Evolutionary conservation across 2,888 invertebrate genomes (phyloP), one percentile per base, ranked within the genome.

Genomic region (Hirudinaria manillensis): DNA sequence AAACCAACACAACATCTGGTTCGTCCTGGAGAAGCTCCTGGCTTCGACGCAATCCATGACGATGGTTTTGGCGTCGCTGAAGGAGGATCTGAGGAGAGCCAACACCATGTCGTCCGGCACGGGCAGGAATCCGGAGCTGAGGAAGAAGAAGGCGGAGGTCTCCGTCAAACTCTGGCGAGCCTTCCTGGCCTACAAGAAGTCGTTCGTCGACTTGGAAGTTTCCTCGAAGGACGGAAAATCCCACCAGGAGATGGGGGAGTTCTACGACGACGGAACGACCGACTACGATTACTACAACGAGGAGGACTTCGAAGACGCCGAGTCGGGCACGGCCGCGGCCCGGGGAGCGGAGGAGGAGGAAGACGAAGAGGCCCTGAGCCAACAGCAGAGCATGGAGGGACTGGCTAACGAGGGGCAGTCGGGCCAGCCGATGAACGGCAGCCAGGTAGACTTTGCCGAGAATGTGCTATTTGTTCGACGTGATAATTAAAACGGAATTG

Each of bases 161-260:
- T 71, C 75, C 1, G 77, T 56, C 36, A 78, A 78, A 51, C 74
- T 78, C 45, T 76, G 76, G 76, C 27, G 78, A 36, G 76, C 77
- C 3, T 76, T 77, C 55, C 45, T 77, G 13, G 75, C 78, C 3
- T 78, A 77, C 61, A 78, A 78, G 71, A 78, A 77, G 76, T 74
- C 75, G 53, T 78, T 78, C 38, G 56, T 61, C 7, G 78, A 78
- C 38, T 76, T 78, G 38, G 76, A 76, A 32, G 38, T 65, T 6
- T 76, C 38, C 61, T 65, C 73, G 10, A 68, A 55, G 34, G 29
- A 56, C 56, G 36, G 36, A 32, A 65, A 55, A 38, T 19, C 36
- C 38, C 61, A 73, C 32, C 65, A 34, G 13, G 36, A 73, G 34
- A n/a, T n/a, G 21, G 21, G 72, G 21, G 27, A 45, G 21, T 34